These are phyloP conservation scores for Zosterops borbonicus DNA, from an alignment of 2,113 vertebrate species.

Conservation along the genomic window DNA sequence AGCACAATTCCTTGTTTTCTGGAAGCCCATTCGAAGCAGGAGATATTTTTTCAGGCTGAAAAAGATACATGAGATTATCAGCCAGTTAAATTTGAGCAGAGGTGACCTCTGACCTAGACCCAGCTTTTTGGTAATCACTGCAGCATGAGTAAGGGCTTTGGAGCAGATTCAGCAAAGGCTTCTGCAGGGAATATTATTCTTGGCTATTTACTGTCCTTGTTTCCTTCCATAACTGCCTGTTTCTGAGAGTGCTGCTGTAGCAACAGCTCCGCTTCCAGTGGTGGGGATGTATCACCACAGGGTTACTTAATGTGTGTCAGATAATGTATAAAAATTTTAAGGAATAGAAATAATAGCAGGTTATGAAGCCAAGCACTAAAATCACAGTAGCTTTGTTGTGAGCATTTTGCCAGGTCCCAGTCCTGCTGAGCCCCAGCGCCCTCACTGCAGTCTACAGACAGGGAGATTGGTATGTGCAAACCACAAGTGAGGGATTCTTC, in stretches of 20 bases:
- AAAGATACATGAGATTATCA: not conserved
- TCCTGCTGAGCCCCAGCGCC: fast-evolving
- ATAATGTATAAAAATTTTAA: not conserved
- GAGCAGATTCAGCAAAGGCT: not conserved
- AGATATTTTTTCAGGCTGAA: not conserved
- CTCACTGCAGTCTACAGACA: not conserved
- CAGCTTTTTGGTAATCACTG: not conserved
- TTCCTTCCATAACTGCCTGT: not conserved
- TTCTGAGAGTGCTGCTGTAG: not conserved
- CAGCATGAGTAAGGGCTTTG: not conserved
- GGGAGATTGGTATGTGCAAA: not conserved
- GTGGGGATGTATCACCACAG: not conserved
- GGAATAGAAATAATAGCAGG: not conserved
- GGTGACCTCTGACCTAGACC: not conserved
- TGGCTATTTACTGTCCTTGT: not conserved
- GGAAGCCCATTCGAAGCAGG: not conserved
- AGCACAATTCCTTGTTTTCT: not conserved
- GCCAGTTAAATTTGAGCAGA: not conserved
- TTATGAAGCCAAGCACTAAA: not conserved
- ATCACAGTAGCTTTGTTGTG: not conserved
- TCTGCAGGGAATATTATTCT: not conserved
- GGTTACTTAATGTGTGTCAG: not conserved
- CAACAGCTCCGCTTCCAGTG: not conserved
- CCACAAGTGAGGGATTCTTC: not conserved
- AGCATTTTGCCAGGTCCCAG: not conserved